Evolutionary conservation across 1,140 invertebrate species (phyloP).

Genomic region (Artemia franciscana): DNA sequence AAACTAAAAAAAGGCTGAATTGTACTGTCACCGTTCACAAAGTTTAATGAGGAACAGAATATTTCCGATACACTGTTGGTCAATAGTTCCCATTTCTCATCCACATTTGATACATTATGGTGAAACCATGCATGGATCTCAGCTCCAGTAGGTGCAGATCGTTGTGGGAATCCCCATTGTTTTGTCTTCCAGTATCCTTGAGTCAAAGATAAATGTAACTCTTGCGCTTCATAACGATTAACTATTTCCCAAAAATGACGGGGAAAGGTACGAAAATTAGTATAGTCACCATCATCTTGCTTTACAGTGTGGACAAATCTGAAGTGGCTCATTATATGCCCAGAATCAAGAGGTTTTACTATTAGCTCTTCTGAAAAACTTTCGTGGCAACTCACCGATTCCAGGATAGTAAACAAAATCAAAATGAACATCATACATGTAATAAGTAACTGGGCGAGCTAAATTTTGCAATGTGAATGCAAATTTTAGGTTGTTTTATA

Average conservation of each 20-base stretch:
- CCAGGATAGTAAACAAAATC: too few species aligned
- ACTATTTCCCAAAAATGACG: slow-evolving; percentile 70
- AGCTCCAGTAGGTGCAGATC: slow-evolving; percentile 69
- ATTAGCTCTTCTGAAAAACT: slow-evolving; percentile 53
- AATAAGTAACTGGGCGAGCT: too few species aligned
- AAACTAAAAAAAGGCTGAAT: slow-evolving; percentile 59
- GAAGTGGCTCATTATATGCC: slow-evolving; percentile 28
- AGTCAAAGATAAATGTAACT: slow-evolving; percentile 72
- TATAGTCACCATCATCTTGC: slow-evolving; percentile 11
- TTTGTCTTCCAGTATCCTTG: slow-evolving; percentile 79
- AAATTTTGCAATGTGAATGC: too few species aligned
- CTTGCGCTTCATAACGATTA: slow-evolving; percentile 53
- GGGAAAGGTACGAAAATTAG: slow-evolving; percentile 68
- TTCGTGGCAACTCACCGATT: too few species aligned
- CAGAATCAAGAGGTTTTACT: slow-evolving; percentile 45
- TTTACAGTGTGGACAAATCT: background rate
- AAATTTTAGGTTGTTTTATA: too few species aligned
- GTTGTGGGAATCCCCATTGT: slow-evolving; percentile 70
- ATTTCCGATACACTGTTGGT: slow-evolving; percentile 74
- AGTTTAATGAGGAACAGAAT: slow-evolving; percentile 87
- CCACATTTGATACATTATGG: slow-evolving; percentile 28
- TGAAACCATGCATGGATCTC: slow-evolving; percentile 82
- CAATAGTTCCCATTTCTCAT: slow-evolving; percentile 62
- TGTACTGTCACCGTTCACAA: slow-evolving; percentile 70
- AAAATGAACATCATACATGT: too few species aligned